Conservation (phyloP, 2,888 invertebrate genomes). For the Tetropium fuscum region DNA sequence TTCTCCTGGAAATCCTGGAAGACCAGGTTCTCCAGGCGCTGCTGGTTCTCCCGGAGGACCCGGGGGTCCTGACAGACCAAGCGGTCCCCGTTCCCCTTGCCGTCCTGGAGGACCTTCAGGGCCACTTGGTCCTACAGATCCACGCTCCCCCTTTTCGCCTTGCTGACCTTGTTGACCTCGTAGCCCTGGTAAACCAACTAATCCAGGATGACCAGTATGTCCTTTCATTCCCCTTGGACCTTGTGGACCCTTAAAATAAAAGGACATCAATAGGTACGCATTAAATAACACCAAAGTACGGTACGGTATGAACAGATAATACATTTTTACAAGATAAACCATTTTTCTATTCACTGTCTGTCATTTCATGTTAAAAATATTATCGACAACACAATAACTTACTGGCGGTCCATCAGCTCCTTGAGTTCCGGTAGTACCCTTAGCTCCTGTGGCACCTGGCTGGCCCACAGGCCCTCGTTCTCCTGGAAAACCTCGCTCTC, state of each 20-base stretch:
- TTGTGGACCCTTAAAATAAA: conserved; percentile 70
- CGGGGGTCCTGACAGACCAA: conserved; percentile 79
- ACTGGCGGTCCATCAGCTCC: conserved; percentile 79
- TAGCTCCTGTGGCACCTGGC: conserved; percentile 74
- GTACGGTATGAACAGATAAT: too few species aligned
- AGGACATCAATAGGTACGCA: conserved; percentile 8
- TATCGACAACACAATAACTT: conserved; percentile 55
- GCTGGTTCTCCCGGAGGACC: conserved; percentile 87
- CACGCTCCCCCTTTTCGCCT: conserved; percentile 84
- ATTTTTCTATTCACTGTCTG: too few species aligned
- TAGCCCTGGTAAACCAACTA: conserved; percentile 78
- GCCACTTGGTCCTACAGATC: conserved; percentile 75
- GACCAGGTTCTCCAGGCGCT: conserved; percentile 82
- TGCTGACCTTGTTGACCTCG: conserved; percentile 75
- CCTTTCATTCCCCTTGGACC: conserved; percentile 79
- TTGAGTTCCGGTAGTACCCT: conserved; percentile 76
- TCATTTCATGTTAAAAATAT: too few species aligned
- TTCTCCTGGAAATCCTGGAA: conserved; percentile 80
- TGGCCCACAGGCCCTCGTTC: conserved; percentile 79
- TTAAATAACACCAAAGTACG: too few species aligned
- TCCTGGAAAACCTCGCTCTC: conserved; percentile 79
- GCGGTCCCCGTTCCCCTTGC: conserved; percentile 78
- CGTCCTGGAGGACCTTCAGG: conserved; percentile 82
- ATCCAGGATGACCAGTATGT: conserved; percentile 77
- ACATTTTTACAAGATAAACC: neutral